Base-by-base conservation (phyloP, 2,888 invertebrate species). In the Drosophila tripunctata region DNA sequence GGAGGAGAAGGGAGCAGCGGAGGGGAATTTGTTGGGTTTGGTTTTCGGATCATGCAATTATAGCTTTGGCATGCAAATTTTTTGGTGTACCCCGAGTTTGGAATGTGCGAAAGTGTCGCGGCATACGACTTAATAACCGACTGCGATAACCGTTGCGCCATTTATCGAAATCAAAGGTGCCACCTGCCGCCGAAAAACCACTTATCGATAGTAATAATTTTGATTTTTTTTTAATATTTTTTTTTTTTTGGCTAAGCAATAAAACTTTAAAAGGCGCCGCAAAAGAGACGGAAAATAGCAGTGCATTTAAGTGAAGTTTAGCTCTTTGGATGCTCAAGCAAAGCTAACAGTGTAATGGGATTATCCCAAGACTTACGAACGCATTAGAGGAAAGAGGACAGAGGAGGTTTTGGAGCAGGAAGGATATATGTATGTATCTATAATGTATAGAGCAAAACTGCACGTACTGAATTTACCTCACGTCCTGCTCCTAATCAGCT, bases 291-390 rank as follows among this genome's bases (percentile, higher is more conserved):
- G 14, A 38, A 79, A 81, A 77, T 84, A 74, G 76, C 72, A 64
- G 67, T 38, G 69, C 76, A 82, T 76, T 77, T 65, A 44, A 60
- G 64, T 52, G 41, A 24, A 45, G 24, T 75, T 45, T 30, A 31
- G 54, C 67, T 64, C 62, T 57, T 68, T 45, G 58, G 41, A 44
- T 64, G 55, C 70, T 61, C 54, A 55, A 55, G 69, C 52, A 72
- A 56, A 78, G 69, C 41, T 51, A n/a, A 35, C 36, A 52, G 24
- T 40, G 40, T 89, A 90, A 90, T 90, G 87, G 89, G 89, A 90
- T 90, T 89, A 90, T 87, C 80, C 71, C 67, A 75, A 77, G 89
- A 86, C 89, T 89, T 89, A 87, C 88, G 82, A 84, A 85, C 89
- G 84, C 89, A 90, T 90, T 90, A 89, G 7, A 8, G 14, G 10